Evolutionary conservation across 2,888 invertebrate species (phyloP).

Genomic region (Rhagophthalmus giganteus): DNA sequence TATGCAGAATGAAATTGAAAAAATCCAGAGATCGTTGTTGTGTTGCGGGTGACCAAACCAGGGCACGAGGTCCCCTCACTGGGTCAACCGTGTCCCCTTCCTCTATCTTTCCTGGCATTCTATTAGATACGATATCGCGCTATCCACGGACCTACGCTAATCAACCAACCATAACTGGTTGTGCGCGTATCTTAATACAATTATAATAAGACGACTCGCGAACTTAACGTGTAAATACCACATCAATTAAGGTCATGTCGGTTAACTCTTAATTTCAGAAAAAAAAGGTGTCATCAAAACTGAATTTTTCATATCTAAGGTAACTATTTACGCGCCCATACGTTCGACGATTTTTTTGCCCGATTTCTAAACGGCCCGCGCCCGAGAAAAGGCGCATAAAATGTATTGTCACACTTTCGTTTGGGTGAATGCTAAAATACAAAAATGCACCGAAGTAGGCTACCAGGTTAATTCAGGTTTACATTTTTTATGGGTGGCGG

Average conservation of each 20-base stretch:
- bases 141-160: slow-evolving; percentile 1
- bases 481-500: background rate
- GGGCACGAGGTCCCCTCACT: slow-evolving; percentile 37
- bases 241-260: background rate
- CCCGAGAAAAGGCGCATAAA: slow-evolving; percentile 15
- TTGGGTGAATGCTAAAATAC: slow-evolving; percentile 14
- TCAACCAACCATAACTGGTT: slow-evolving; percentile 3
- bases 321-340: too few species aligned
- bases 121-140: slow-evolving; percentile 8
- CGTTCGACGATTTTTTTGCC: background rate
- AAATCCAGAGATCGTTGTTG: slow-evolving; percentile 14
- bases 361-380: background rate
- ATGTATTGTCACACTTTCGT: slow-evolving; percentile 24
- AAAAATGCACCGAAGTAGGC: slow-evolving; percentile 12
- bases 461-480: slow-evolving; percentile 14
- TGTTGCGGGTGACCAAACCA: slow-evolving; percentile 36
- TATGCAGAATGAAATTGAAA: slow-evolving; percentile 26
- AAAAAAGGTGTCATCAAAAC: background rate
- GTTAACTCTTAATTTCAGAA: background rate
- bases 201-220: background rate
- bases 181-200: background rate
- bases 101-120: slow-evolving; percentile 7
- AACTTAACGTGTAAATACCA: background rate
- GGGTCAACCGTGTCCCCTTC: slow-evolving; percentile 31
- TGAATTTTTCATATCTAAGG: too few species aligned